phyloP scores from a whole-genome alignment of 1,140 invertebrate genomes.

The Odontomachus brunneus region DNA sequence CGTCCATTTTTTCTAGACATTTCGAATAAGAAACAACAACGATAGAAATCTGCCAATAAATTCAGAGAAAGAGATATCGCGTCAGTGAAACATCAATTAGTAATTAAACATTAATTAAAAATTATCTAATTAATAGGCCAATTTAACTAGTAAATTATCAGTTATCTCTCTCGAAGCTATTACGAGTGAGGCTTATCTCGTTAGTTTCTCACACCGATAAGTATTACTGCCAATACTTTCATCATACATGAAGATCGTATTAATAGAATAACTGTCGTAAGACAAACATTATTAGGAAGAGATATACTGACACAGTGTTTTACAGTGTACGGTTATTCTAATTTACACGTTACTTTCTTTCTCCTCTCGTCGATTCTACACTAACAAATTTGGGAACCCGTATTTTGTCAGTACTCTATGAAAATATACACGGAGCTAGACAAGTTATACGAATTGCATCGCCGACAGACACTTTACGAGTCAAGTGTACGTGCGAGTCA shows the following conservation, averaged over 20 bases:
- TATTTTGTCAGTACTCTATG: not conserved
- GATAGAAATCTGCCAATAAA: not conserved
- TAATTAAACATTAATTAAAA: too few relatives aligned
- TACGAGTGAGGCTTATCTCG: not conserved
- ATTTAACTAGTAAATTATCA: not conserved
- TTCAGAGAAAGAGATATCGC: not conserved
- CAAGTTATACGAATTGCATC: too few relatives aligned
- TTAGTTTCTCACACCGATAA: conserved; percentile 6
- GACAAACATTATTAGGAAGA: not conserved
- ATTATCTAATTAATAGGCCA: not conserved
- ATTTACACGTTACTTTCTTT: not conserved
- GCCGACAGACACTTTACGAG: too few relatives aligned
- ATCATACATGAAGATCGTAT: conserved; percentile 12
- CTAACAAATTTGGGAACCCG: not conserved
- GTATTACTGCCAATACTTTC: not conserved
- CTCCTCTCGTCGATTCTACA: too few relatives aligned
- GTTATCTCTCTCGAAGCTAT: too few relatives aligned
- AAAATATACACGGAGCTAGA: too few relatives aligned
- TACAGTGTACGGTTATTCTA: not conserved
- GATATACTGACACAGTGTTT: not conserved
- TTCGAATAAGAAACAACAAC: not conserved
- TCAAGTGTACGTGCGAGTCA: too few relatives aligned
- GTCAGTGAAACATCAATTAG: not conserved
- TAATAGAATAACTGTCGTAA: not conserved
- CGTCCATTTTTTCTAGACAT: not conserved